Evolutionary conservation across 2,888 invertebrate species (phyloP), one percentile per base, ranked within the genome.

Genomic region (Ommatoiulus sabulosus): DNA sequence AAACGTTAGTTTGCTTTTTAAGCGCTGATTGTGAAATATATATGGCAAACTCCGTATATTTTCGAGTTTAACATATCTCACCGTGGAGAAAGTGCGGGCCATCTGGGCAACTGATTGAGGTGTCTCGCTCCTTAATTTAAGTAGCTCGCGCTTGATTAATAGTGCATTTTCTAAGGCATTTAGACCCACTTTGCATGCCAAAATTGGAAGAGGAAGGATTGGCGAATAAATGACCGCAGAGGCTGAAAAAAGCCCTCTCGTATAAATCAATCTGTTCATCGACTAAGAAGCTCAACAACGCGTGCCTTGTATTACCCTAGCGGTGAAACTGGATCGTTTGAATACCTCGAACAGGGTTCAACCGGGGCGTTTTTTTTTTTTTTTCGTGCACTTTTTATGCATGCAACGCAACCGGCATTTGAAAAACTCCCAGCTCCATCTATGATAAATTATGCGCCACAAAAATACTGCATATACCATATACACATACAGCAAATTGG

Each of bases 141-240:
- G 80, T 35, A 80, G 24, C 80, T 80, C 35, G 35, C 35, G 80
- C 80, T 35, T 80, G 80, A 80, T 80, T 80, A 35, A 80, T 80
- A 80, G 80, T 80, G 80, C 80, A 80, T 80, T 80, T 80, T 80
- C 80, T 35, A 35, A 80, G 80, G 80, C 80, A 80, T 80, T 80
- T 80, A 80, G 35, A 80, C 80, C 80, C 86, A 48, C 86, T 86
- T 86, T 86, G 44, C 86, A 86, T 86, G 86, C 86, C 44, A 44
- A 86, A 86, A 48, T 86, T 44, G 86, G 48, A 86, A 7, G 48
- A 48, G 86, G 44, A 44, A 48, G 86, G 80, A 80, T 80, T 80
- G 80, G 80, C 35, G 35, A 80, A 80, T 80, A 80, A 80, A 80
- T 80, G 80, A 80, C 80, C 80, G 35, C 80, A 80, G 80, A 80